Percentiles rank a stretch among this genome's conserved stretches.
Evolutionary conservation across 2,888 invertebrate genomes (phyloP).

Genomic region (Spilarctia lutea): DNA sequence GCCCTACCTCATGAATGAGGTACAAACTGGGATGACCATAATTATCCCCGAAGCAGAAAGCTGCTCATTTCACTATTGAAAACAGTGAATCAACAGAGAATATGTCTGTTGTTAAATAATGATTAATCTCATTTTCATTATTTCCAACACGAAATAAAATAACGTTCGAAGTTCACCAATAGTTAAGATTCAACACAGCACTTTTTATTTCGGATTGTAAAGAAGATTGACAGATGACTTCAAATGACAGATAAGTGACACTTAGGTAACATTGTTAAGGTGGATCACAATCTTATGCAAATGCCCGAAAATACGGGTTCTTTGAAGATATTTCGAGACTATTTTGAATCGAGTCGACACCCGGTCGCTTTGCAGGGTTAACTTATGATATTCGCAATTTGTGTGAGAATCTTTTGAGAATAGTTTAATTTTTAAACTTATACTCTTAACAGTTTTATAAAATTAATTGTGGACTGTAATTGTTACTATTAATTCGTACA

Average conservation of each 20-base stretch:
- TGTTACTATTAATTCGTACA: too few species aligned
- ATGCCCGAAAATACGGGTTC: constrained; percentile 42
- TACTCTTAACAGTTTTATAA: background rate
- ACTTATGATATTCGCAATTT: constrained; percentile 23
- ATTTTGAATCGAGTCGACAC: constrained; percentile 38
- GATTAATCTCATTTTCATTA: background rate
- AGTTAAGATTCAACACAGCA: constrained; percentile 45
- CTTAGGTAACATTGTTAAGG: constrained; percentile 48
- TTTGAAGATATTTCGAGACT: constrained; percentile 35
- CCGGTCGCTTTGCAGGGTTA: constrained; percentile 47
- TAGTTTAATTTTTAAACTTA: too few species aligned
- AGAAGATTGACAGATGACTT: constrained; percentile 30
- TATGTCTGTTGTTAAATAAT: background rate
- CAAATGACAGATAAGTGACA: constrained; percentile 42
- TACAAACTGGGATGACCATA: too few species aligned
- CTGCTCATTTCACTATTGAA: too few species aligned
- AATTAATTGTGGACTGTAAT: background rate
- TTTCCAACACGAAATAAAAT: background rate
- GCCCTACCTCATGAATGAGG: too few species aligned
- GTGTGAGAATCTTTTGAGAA: constrained; percentile 14
- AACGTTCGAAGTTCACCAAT: constrained; percentile 16
- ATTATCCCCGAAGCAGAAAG: too few species aligned
- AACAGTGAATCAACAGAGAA: too few species aligned
- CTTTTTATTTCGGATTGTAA: constrained; percentile 38
- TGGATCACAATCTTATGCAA: constrained; percentile 56